Conservation (phyloP, 2,113 vertebrate species). For the Ursus arctos region DNA sequence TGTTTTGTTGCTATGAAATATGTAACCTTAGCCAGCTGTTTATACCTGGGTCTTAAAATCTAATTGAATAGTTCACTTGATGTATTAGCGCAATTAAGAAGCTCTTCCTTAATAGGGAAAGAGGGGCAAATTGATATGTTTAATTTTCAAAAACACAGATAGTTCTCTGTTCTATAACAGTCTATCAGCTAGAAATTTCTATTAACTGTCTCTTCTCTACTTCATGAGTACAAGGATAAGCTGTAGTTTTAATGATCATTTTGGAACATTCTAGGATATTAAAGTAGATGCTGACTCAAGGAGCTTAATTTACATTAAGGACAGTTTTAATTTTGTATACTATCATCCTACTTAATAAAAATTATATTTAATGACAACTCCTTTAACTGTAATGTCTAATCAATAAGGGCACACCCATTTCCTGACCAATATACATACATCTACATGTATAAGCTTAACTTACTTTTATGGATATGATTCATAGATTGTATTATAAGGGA, state of each 20-base stretch:
- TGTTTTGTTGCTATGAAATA: slow-evolving; percentile 46
- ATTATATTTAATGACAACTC: neutral
- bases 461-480: neutral
- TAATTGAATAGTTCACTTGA: slow-evolving; percentile 41
- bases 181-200: slow-evolving; percentile 46
- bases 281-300: neutral
- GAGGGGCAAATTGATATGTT: neutral
- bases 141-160: slow-evolving; percentile 48
- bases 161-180: neutral
- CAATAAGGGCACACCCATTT: neutral
- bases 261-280: neutral
- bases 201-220: neutral
- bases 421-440: neutral
- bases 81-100: slow-evolving; percentile 20
- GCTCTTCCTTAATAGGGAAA: slow-evolving; percentile 10
- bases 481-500: neutral
- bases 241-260: neutral
- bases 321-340: neutral
- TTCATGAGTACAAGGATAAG: neutral
- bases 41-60: slow-evolving; percentile 34
- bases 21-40: slow-evolving; percentile 50
- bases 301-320: neutral
- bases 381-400: neutral
- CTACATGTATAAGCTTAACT: neutral
- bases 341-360: slow-evolving; percentile 6